These are phyloP conservation scores for Bubalus kerabau DNA, from an alignment of 2,113 vertebrate genomes.

Conservation along the genomic window DNA sequence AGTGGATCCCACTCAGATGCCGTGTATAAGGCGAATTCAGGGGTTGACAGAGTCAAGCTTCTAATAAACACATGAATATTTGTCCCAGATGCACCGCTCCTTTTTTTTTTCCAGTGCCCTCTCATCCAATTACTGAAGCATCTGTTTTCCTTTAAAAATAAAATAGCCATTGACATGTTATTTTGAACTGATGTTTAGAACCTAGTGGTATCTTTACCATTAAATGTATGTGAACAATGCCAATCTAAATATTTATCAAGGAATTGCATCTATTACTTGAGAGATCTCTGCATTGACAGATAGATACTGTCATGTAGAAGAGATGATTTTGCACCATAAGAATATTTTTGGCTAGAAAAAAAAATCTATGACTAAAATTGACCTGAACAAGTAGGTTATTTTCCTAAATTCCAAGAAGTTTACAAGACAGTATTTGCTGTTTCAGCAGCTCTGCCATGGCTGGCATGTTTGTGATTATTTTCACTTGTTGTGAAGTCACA, in stretches of 20 bases:
- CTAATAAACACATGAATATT: background rate
- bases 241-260: background rate
- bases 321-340: background rate
- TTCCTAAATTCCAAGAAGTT: background rate
- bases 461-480: background rate
- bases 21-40: accelerated
- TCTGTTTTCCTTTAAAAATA: background rate
- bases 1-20: too few species aligned
- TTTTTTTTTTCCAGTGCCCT: background rate
- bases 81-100: background rate
- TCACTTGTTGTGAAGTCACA: background rate
- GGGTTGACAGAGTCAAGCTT: background rate
- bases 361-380: background rate
- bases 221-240: background rate
- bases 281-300: background rate
- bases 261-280: background rate
- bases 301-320: background rate
- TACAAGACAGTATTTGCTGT: background rate
- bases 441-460: background rate
- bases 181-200: background rate
- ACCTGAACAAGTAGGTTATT: background rate
- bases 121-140: background rate
- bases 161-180: background rate
- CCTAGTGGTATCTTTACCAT: background rate
- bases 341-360: background rate